phyloP scores from a whole-genome alignment of 2,113 vertebrate genomes.

The Pollimyrus isidori region DNA sequence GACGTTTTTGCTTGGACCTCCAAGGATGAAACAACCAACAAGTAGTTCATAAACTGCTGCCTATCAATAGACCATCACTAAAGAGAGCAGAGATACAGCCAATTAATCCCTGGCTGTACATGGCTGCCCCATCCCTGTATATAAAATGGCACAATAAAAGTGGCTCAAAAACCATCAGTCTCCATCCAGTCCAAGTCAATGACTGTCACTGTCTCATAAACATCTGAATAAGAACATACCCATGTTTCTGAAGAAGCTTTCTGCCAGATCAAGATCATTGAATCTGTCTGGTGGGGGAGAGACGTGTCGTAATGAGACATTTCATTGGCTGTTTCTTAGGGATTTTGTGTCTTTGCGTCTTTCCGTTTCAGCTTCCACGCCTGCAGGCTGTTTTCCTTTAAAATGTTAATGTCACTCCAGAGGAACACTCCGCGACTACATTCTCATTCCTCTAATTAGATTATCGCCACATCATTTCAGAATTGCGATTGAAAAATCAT shows the following conservation, averaged over 20 bases:
- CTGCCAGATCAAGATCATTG: not conserved
- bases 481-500: not conserved
- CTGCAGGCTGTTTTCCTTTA: not conserved
- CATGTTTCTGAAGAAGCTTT: not conserved
- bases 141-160: not conserved
- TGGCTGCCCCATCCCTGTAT: not conserved
- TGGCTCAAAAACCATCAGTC: not conserved
- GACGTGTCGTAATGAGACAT: not conserved
- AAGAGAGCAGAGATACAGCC: not conserved
- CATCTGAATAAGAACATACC: not conserved
- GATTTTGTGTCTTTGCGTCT: not conserved
- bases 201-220: not conserved
- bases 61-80: not conserved
- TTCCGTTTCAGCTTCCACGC: not conserved
- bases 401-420: not conserved
- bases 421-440: too few relatives aligned
- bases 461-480: not conserved
- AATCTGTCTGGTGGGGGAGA: not conserved
- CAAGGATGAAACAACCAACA: not conserved
- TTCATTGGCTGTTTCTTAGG: not conserved
- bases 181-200: not conserved
- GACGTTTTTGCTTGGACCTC: not conserved
- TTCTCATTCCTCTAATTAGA: not conserved
- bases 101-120: not conserved
- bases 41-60: not conserved